phyloP scores from a whole-genome alignment of 2,888 invertebrate species.

The Hypolimnas misippus region DNA sequence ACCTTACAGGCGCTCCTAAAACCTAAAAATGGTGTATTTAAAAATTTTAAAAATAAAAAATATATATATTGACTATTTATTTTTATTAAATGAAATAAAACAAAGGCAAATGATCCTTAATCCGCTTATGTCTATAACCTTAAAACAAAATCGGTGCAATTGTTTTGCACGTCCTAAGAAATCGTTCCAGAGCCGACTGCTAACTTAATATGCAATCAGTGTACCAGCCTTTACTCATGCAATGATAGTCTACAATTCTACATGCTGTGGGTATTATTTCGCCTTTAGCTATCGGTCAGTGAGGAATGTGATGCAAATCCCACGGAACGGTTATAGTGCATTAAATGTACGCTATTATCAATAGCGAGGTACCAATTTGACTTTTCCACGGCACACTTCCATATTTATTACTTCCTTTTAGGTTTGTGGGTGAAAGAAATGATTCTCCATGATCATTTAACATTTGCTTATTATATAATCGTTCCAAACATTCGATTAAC shows the following conservation, averaged over 20 bases:
- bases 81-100: too few species aligned
- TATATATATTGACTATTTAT: too few species aligned
- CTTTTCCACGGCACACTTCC: slow-evolving; percentile 40
- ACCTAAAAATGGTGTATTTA: too few species aligned
- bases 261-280: slow-evolving; percentile 38
- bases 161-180: slow-evolving; percentile 19
- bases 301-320: slow-evolving; percentile 41
- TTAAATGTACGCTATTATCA: slow-evolving; percentile 38
- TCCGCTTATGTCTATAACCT: not conserved
- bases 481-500: slow-evolving; percentile 4
- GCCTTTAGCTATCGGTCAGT: slow-evolving; percentile 49
- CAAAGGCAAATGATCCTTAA: not conserved
- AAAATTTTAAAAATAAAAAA: too few species aligned
- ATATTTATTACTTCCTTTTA: slow-evolving; percentile 40
- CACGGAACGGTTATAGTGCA: slow-evolving; percentile 37
- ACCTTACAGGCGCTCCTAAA: too few species aligned
- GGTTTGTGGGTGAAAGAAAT: slow-evolving; percentile 35
- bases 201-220: slow-evolving; percentile 40
- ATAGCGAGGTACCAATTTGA: slow-evolving; percentile 36
- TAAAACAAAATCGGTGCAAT: not conserved
- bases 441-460: slow-evolving; percentile 24
- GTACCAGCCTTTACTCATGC: slow-evolving; percentile 28
- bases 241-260: slow-evolving; percentile 41
- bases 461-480: slow-evolving; percentile 8
- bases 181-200: slow-evolving; percentile 23